A percentile compares a stretch with the other conserved stretches of the same genome.
These are phyloP conservation scores for Zophobas morio DNA, from an alignment of 1,140 invertebrate species.

Conservation along the genomic window DNA sequence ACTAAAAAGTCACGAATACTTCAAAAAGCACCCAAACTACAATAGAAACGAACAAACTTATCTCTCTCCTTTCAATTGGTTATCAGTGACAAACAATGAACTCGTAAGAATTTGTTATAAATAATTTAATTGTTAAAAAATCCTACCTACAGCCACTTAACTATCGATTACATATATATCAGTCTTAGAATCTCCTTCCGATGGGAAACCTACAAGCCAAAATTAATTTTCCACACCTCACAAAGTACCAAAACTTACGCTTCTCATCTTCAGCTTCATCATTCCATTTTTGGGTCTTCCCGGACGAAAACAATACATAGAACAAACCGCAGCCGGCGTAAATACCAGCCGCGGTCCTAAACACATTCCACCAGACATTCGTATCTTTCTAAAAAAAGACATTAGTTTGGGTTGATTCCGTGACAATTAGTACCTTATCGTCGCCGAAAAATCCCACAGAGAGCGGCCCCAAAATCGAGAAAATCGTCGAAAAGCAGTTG, in stretches of 20 bases:
- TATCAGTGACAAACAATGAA: too few species aligned
- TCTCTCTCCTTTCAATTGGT: too few species aligned
- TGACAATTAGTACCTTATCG: not conserved
- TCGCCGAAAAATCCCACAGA: slow-evolving; percentile 10
- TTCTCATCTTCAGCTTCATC: slow-evolving; percentile 1
- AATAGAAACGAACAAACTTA: too few species aligned
- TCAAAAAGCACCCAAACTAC: too few species aligned
- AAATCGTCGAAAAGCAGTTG: slow-evolving; percentile 79
- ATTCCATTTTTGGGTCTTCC: slow-evolving; percentile 67
- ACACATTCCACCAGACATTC: slow-evolving; percentile 72
- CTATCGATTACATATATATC: slow-evolving; percentile 14
- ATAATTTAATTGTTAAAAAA: not conserved
- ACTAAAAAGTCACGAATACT: too few species aligned
- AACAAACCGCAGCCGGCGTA: slow-evolving; percentile 69
- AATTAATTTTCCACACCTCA: too few species aligned
- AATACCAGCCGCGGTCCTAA: slow-evolving; percentile 70
- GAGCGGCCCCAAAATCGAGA: slow-evolving; percentile 77
- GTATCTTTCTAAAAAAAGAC: slow-evolving; percentile 28
- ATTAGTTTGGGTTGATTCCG: not conserved
- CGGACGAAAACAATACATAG: slow-evolving; percentile 69
- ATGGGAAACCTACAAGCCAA: not conserved
- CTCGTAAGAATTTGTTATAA: not conserved
- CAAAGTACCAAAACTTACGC: not conserved
- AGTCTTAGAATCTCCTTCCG: slow-evolving; percentile 22
- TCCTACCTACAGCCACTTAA: not conserved